Evolutionary conservation across 2,797 vertebrate species (phyloP), one percentile per base, ranked within the genome.

Genomic region (Phalanger gymnotis): DNA sequence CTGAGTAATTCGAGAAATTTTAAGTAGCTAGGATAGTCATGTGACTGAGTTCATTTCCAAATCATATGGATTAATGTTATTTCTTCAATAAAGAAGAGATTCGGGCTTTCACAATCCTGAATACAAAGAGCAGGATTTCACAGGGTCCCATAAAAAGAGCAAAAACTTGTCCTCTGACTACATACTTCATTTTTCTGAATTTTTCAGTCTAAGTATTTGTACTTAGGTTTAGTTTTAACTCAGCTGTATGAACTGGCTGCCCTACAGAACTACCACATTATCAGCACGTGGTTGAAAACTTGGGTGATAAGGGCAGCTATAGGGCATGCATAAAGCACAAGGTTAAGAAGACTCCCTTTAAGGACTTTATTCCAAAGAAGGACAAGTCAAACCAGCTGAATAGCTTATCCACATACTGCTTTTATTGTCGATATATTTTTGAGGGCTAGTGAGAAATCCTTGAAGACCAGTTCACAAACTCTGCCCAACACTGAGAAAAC

Each of bases 191-290:
- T 97, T 34, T 94, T 96, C 92, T 54, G 34, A 53, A 96, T 94
- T 95, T 94, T 95, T 92, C 90, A 93, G 94, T 66, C 54, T 96
- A 94, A 2, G 93, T 92, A 96, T 30, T 51, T 91, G 16, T 14
- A 73, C 55, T 66, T 90, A 94, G 56, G 55, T 97, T 98, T 96
- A 54, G 53, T 93, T 95, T 97, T 97, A 95, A 97, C 93, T 92
- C 54, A 94, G 87, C 94, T 95, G 81, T 28, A 96, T 9, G n/a
- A 97, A 95, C 91, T 87, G 90, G 89, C 92, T 95, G 55, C 55
- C 12, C 54, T 31, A 51, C 66, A 97, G 61, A 97, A 96, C 53
- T 93, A 54, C 92, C 73, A 96, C 93, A 93, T 93, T 93, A 95
- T 66, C 93, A 94, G 90, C 91, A 96, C 54, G 51, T 96, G 96